Conservation (phyloP, 2,113 vertebrate species). For the Cyrtonyx montezumae region DNA sequence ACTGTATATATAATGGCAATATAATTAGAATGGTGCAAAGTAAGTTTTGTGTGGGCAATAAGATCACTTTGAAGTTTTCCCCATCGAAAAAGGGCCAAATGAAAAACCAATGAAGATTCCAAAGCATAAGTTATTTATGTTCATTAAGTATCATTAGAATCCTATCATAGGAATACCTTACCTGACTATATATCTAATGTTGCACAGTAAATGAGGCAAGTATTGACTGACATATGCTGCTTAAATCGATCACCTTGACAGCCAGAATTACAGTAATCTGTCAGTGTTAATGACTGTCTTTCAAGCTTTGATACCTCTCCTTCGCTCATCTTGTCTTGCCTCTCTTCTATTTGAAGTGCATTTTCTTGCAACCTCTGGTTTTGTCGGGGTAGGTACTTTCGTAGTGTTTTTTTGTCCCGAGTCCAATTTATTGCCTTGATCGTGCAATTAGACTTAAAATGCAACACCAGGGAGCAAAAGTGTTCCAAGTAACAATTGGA, state of each 20-base stretch:
- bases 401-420: slow-evolving; percentile 66
- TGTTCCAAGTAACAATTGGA: slow-evolving; percentile 66
- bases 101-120: slow-evolving; percentile 70
- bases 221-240: slow-evolving; percentile 97
- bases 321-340: slow-evolving; percentile 78
- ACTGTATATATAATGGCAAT: not conserved
- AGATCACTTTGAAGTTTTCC: slow-evolving; percentile 29
- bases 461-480: slow-evolving; percentile 66
- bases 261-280: slow-evolving; percentile 99
- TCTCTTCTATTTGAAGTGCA: slow-evolving; percentile 77
- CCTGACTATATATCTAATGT: slow-evolving; percentile 80
- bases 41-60: slow-evolving; percentile 53
- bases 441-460: slow-evolving; percentile 79
- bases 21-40: slow-evolving; percentile 31
- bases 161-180: slow-evolving; percentile 78
- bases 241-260: slow-evolving; percentile 96
- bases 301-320: slow-evolving; percentile 83
- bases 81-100: not conserved
- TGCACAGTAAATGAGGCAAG: slow-evolving; percentile 86
- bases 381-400: slow-evolving; percentile 73
- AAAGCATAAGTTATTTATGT: slow-evolving; percentile 79
- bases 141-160: slow-evolving; percentile 83
- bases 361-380: slow-evolving; percentile 79
- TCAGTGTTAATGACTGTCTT: slow-evolving; percentile 96
- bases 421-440: slow-evolving; percentile 81